phyloP scores from a whole-genome alignment of 2,888 invertebrate species.

The Pseudococcus longispinus region DNA sequence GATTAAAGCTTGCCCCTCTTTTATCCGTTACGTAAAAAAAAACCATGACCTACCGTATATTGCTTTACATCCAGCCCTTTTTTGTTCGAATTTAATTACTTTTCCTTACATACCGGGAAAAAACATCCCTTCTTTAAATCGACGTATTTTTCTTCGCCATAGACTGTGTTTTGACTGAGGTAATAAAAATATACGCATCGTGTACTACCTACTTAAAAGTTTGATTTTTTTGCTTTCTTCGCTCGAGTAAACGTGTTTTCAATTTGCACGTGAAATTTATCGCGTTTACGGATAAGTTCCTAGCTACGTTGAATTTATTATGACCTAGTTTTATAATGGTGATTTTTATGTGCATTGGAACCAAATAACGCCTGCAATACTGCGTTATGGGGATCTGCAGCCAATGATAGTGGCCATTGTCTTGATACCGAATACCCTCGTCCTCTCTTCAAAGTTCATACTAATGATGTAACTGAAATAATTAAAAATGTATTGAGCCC shows the following conservation, averaged over 20 bases:
- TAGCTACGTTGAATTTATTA: background rate
- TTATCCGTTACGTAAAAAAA: constrained; percentile 5
- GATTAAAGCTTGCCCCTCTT: constrained; percentile 31
- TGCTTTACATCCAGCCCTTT: constrained; percentile 45
- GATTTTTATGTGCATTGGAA: no score
- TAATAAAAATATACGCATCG: background rate
- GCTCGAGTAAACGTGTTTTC: background rate
- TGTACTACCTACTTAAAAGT: background rate
- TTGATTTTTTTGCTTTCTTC: background rate
- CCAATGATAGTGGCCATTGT: no score
- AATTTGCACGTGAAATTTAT: background rate
- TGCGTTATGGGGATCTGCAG: no score
- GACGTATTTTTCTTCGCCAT: background rate
- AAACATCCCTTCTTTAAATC: constrained; percentile 16
- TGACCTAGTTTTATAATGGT: background rate
- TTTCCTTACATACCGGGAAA: constrained; percentile 15
- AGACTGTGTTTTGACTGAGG: constrained; percentile 24
- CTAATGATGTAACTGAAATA: no score
- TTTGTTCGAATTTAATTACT: constrained; percentile 40
- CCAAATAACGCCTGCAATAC: no score
- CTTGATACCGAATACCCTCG: no score
- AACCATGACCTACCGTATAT: constrained; percentile 47
- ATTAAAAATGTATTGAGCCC: no score
- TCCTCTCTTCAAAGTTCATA: no score
- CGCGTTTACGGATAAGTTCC: background rate